Evolutionary conservation across 2,888 invertebrate species (phyloP), one percentile per base, ranked within the genome.

Genomic region (Molorchus minor): DNA sequence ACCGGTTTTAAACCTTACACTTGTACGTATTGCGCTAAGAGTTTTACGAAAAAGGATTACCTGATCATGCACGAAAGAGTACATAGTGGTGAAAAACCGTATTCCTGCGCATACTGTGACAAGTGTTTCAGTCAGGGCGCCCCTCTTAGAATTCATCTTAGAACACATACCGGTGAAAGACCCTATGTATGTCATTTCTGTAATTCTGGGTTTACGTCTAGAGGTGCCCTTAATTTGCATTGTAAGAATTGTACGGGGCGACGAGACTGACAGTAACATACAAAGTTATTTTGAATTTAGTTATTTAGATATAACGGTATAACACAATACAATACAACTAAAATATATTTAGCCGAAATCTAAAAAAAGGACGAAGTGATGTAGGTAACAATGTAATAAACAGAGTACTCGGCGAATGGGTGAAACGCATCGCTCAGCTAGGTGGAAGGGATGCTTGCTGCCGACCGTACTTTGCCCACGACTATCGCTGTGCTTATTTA

Each of bases 201-300:
- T 46, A 83, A 80, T 0, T 82, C 83, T 46, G 83, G 85, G 0
- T 87, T 86, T 56, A 84, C 85, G 0, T 86, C 86, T 49, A 80
- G 81, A 12, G 82, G 84, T 0, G 84, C 84, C 29, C 74, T 85
- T 47, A 85, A 85, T 56, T 72, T 83, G 20, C 87, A 86, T 67
- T 74, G 81, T 62, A 81, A 81, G 33, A 81, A 80, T 1, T 73
- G 72, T 45, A 56, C 62, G 12, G 66, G 62, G 0, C 40, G 16
- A 16, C 12, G 3, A 2, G 25, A 25, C 4, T 25, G 12, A 33
- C 33, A 33, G 33, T n/a, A 3, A 12, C 33, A 10, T n/a, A n/a
- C n/a, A n/a, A n/a, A n/a, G n/a, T n/a, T n/a, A n/a, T n/a, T n/a
- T n/a, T n/a, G n/a, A n/a, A n/a, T n/a, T n/a, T n/a, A n/a, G n/a